Base-by-base conservation (phyloP, 2,113 vertebrate species). In the Cyanistes caeruleus region DNA sequence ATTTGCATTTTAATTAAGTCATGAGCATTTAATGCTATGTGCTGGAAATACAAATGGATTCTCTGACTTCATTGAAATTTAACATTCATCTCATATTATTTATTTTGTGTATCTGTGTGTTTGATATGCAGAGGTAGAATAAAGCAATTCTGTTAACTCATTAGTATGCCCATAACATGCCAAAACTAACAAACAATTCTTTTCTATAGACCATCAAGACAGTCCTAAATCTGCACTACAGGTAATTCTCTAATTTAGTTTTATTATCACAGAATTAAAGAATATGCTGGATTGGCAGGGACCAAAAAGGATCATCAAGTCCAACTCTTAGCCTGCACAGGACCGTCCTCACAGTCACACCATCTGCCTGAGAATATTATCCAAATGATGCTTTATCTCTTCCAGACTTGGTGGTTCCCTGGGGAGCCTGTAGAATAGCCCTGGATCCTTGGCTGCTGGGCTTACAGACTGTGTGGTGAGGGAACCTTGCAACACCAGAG, bases 1-100 rank as follows among this genome's bases (percentile, higher is more conserved):
- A 93, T 96, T 95, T 95, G 79, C 73, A 91, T 93, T 91, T 95
- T 90, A 96, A 96, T 96, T 90, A 91, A 76, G 70, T 74, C 62
- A 64, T 30, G 51, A 96, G 65, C 18, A 1, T 69, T 93, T 90
- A 92, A 65, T 2, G 1, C 4, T 62, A 21, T 84, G 43, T 75
- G 73, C 43, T 75, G 37, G 23, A 68, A 91, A 94, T 67, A 53
- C 24, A 93, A 23, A 53, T 24, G 3, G 14, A 55, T 82, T 72
- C 18, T 63, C 35, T 80, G 13, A 8, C 18, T 94, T 65, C 39
- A 44, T 5, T 77, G 52, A 80, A 88, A 53, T 84, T 67, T 62
- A 81, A 39, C 6, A 43, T 69, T 86, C 9, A 33, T 41, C 35
- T 68, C 23, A 37, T 41, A 43, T 43, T 49, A n/a, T 37, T 88